Conservation (phyloP, 2,113 vertebrate genomes). For the Empidonax alnorum region DNA sequence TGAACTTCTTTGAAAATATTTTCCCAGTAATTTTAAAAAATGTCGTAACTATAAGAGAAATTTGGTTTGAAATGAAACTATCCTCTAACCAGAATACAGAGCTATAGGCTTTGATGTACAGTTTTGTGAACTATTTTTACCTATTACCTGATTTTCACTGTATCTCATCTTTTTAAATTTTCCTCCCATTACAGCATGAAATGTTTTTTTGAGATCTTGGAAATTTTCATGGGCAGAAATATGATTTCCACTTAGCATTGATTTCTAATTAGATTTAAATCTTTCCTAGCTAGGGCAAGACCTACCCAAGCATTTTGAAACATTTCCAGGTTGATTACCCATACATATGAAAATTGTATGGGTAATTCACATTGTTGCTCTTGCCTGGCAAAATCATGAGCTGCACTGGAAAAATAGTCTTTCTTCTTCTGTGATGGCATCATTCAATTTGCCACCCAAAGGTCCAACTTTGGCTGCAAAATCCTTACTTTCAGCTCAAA, state of each 20-base stretch:
- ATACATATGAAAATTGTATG: neutral
- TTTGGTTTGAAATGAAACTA: neutral
- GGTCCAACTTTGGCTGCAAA: neutral
- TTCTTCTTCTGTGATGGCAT: neutral
- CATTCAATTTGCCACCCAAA: neutral
- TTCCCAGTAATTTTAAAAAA: neutral
- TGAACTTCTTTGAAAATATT: neutral
- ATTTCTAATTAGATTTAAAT: constrained; percentile 27
- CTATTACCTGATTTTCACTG: neutral
- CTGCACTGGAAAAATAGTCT: neutral
- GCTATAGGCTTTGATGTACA: neutral
- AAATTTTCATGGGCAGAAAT: constrained; percentile 20
- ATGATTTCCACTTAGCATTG: neutral
- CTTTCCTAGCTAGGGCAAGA: constrained; percentile 15
- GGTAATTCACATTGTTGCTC: neutral
- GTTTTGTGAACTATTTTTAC: neutral
- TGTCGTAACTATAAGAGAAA: neutral
- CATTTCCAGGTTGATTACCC: neutral
- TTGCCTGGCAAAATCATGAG: neutral
- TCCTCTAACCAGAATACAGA: neutral
- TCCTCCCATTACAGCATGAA: neutral
- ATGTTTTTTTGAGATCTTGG: neutral
- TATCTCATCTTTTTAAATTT: neutral
- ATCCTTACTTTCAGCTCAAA: neutral
- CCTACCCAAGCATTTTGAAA: constrained; percentile 6